Conservation (phyloP, 2,113 vertebrate genomes). For the Charina bottae region DNA sequence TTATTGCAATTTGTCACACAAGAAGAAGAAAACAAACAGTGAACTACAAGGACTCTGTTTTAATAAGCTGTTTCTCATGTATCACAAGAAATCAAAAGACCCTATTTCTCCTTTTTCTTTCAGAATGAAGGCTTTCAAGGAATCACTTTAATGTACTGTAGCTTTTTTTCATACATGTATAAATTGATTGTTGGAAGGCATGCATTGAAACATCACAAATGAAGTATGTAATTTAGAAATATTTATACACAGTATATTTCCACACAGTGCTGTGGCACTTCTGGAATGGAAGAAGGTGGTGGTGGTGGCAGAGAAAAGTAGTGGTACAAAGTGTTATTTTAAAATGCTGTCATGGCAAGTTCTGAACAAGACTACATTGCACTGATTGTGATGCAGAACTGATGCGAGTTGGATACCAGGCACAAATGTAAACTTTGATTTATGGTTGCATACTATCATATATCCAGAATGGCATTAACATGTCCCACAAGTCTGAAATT, state of each 20-base stretch:
- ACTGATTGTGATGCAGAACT: rapidly evolving
- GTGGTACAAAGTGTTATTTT: not conserved
- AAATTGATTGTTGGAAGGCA: not conserved
- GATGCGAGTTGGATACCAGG: not conserved
- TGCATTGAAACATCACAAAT: conserved; percentile 14
- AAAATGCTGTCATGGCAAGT: not conserved
- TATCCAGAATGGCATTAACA: not conserved
- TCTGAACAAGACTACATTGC: not conserved
- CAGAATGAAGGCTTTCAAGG: not conserved
- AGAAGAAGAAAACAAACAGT: conserved; percentile 18
- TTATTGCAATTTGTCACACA: conserved; percentile 12
- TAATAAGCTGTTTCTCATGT: conserved; percentile 1
- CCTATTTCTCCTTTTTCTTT: not conserved
- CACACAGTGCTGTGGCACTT: not conserved
- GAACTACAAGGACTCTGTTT: not conserved
- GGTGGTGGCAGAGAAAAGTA: too few relatives aligned
- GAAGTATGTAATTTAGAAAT: conserved; percentile 4
- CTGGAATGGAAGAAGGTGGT: not conserved
- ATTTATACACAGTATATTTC: not conserved
- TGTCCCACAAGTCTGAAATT: not conserved
- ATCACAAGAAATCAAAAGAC: not conserved
- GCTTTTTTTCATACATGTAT: not conserved
- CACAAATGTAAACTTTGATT: not conserved
- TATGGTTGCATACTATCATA: not conserved
- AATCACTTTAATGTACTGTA: not conserved